Percentiles rank a stretch among this genome's conserved stretches.
These are phyloP conservation scores for Empidonax traillii DNA, from an alignment of 2,113 vertebrate species.

Conservation along the genomic window DNA sequence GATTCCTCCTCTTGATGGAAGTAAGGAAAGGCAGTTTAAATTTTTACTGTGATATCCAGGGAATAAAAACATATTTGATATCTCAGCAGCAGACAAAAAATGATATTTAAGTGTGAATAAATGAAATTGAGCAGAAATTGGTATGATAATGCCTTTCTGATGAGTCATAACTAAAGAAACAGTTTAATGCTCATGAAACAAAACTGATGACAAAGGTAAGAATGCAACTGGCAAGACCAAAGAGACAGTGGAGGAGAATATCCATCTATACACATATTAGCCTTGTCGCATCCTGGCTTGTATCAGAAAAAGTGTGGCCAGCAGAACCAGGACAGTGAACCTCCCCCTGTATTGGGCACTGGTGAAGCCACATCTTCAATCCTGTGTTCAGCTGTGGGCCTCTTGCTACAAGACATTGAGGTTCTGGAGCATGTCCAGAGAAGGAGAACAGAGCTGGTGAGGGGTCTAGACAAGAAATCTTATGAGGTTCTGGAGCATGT, in stretches of 20 bases:
- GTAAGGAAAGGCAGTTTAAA: background rate
- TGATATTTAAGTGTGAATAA: slow-evolving; percentile 54
- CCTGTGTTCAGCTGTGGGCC: rapidly evolving
- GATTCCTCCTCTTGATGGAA: background rate
- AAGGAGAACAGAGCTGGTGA: rapidly evolving
- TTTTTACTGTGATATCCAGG: slow-evolving; percentile 21
- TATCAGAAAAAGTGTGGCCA: background rate
- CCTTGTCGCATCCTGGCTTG: rapidly evolving
- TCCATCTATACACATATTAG: background rate
- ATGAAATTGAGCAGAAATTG: slow-evolving; percentile 10
- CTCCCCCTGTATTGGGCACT: rapidly evolving
- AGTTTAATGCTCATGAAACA: background rate
- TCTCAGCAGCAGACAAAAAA: background rate
- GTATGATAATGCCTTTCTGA: slow-evolving; percentile 45
- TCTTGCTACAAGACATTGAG: rapidly evolving
- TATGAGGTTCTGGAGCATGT: rapidly evolving
- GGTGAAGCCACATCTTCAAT: rapidly evolving
- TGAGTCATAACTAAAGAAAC: slow-evolving; percentile 51
- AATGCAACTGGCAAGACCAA: background rate
- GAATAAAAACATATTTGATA: slow-evolving; percentile 57
- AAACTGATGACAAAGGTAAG: background rate
- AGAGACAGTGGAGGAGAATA: background rate
- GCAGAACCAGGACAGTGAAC: background rate
- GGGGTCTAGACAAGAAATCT: background rate
- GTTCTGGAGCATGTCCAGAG: rapidly evolving